Percentiles rank a stretch among this genome's conserved stretches.
Evolutionary conservation across 2,797 vertebrate species (phyloP).

Genomic region (Myotis findleyi): DNA sequence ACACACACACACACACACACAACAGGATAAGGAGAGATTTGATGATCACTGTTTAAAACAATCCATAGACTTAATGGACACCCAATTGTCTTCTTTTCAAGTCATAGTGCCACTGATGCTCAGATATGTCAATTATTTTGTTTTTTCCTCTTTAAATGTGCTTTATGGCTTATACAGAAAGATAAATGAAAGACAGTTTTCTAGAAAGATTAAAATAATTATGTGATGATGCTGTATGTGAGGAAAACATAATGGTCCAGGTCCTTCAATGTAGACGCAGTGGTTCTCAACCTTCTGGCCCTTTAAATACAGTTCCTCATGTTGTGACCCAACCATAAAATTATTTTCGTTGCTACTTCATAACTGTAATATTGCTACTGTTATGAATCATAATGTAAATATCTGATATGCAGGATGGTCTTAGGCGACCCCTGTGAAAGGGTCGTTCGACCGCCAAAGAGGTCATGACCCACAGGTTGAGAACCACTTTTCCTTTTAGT

Average conservation of each 20-base stretch:
- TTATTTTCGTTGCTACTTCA: no score
- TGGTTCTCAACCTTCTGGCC: no score
- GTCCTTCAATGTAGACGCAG: background rate
- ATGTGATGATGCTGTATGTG: constrained; percentile 61
- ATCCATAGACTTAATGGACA: constrained; percentile 1
- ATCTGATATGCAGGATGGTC: no score
- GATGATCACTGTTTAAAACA: background rate
- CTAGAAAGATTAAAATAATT: constrained; percentile 72
- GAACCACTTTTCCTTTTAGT: background rate
- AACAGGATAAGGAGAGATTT: background rate
- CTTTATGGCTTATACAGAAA: background rate
- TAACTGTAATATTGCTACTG: no score
- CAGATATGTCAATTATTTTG: constrained; percentile 20
- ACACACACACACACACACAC: background rate
- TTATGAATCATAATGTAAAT: no score
- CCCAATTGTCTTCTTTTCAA: constrained; percentile 38
- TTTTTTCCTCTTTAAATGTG: background rate
- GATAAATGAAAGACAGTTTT: constrained; percentile 16
- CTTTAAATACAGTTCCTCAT: no score
- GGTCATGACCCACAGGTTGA: no score
- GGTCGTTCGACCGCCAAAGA: no score
- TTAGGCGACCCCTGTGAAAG: no score
- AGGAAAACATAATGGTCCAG: background rate
- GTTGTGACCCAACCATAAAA: no score
- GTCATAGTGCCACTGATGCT: constrained; percentile 21